Conservation (phyloP, 1,140 invertebrate genomes). For the Spodoptera litura region DNA sequence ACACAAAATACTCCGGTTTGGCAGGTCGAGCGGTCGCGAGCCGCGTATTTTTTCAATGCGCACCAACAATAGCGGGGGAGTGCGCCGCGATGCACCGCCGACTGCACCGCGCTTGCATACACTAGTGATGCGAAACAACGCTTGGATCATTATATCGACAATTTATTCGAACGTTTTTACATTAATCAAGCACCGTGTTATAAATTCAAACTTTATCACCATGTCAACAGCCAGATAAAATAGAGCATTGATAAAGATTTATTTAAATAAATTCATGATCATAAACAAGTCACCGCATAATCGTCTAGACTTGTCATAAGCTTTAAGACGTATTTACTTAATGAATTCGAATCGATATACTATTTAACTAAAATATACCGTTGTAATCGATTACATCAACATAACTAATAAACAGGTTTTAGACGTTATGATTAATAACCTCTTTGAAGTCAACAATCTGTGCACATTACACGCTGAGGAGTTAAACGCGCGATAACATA, state of each 20-base stretch:
- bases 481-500: constrained; percentile 27
- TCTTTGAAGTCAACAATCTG: constrained; percentile 26
- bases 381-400: constrained; percentile 25
- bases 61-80: constrained; percentile 41
- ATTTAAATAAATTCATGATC: constrained; percentile 2
- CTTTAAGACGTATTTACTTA: constrained; percentile 26
- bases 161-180: background rate
- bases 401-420: constrained; percentile 21
- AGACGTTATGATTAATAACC: constrained; percentile 6
- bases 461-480: constrained; percentile 15
- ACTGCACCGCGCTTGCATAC: constrained; percentile 49
- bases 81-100: constrained; percentile 47
- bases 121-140: constrained; percentile 47
- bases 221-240: too few relatives aligned
- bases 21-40: constrained; percentile 25
- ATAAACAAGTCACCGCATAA: constrained; percentile 35
- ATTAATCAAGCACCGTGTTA: too few relatives aligned
- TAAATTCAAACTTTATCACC: background rate
- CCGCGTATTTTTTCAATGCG: constrained; percentile 35
- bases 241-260: background rate
- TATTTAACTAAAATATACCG: constrained; percentile 22
- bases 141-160: constrained; percentile 19
- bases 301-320: constrained; percentile 5
- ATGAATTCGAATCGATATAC: constrained; percentile 32
- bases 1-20: constrained; percentile 43